phyloP scores from a whole-genome alignment of 2,113 vertebrate genomes.

The Lophius piscatorius region DNA sequence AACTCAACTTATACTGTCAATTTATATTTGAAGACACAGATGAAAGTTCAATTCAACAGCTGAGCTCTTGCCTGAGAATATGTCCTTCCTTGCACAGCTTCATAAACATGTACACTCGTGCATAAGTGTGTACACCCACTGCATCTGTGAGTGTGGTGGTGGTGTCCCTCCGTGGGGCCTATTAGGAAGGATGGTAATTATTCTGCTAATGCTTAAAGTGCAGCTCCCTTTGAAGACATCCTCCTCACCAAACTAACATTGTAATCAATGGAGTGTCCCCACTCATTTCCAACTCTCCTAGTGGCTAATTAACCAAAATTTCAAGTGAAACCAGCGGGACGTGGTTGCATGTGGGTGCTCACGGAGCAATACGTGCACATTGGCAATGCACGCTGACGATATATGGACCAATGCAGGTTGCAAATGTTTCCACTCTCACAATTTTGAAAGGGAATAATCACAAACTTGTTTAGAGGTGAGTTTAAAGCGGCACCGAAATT shows the following conservation, averaged over 20 bases:
- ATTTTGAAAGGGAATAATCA: neutral
- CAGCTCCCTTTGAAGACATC: conserved; percentile 60
- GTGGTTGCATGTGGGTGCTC: conserved; percentile 8
- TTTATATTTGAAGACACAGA: neutral
- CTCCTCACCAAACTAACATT: conserved; percentile 59
- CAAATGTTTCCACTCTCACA: neutral
- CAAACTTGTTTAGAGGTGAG: neutral
- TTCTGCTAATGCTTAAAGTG: conserved; percentile 62
- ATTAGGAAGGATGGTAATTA: conserved; percentile 58
- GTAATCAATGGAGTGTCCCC: conserved; percentile 64
- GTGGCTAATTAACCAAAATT: conserved; percentile 65
- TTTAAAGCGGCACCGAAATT: neutral
- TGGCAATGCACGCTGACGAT: neutral
- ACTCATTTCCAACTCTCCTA: conserved; percentile 58
- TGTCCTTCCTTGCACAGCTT: neutral
- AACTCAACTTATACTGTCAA: neutral
- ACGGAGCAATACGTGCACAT: conserved; percentile 25
- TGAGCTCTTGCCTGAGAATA: neutral
- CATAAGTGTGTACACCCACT: neutral
- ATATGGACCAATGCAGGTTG: conserved; percentile 6
- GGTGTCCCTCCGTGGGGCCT: conserved; percentile 33
- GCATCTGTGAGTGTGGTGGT: conserved; percentile 8
- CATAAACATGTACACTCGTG: neutral
- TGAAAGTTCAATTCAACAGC: neutral
- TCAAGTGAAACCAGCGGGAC: conserved; percentile 37